Base-by-base conservation (phyloP, 2,797 vertebrate species). In the Pangasius mekongensis region DNA sequence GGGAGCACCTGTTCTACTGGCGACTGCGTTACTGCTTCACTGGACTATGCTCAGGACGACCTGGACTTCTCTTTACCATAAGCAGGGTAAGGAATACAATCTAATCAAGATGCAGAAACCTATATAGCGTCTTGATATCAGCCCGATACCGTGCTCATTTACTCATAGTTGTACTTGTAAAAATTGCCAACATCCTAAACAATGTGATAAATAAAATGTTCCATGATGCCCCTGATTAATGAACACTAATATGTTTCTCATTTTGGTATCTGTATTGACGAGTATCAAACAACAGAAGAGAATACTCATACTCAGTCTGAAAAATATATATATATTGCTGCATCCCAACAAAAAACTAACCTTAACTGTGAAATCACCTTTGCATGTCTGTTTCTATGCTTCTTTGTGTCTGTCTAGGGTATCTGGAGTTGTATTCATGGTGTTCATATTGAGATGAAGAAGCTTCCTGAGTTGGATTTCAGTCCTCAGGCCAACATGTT, bases 391-490 rank as follows among this genome's bases (percentile, higher is more conserved):
- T 81, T 81, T 87, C 66, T 87, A 36, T 85, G 71, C 47, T 33
- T 84, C 56, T 87, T 16, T 52, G 1, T 86, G 43, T 83, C 43
- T 60, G 30, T 71, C 36, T 73, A 99, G 99, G 99, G 98, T 54
- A 99, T 99, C 92, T 99, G 98, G 96, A 99, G 98, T 93, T 99
- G 99, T 90, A 99, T 99, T 92, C 98, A 99, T 0, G 99, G 99
- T 0, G 97, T 99, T 22, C 98, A 99, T 81, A 99, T 98, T 80
- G 98, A 99, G 84, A 97, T 99, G 94, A 99, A 99, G 92, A 99
- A 98, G 91, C 93, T 97, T 0, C 98, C 98, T 0, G 97, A 98
- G 92, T 96, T 99, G 90, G 97, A 94, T 92, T 97, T 99, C 93
- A 96, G 96, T 90, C 98, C 98, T 89, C 98, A 99, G 94, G 98